Base-by-base conservation (phyloP, 2,113 vertebrate species). In the Pygoscelis antarcticus region DNA sequence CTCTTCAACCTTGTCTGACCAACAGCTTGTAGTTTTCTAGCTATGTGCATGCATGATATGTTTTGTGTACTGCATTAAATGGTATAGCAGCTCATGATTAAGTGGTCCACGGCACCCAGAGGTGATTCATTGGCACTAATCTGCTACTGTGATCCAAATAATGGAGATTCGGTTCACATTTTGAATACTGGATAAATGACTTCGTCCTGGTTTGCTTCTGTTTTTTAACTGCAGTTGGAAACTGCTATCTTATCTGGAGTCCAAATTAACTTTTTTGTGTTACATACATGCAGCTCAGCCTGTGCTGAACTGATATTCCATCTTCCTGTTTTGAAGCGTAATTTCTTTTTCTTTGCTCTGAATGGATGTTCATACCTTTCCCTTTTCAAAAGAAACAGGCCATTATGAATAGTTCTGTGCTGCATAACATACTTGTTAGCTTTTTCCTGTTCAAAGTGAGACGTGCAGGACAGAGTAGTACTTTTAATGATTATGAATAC, bases 31-130 rank as follows among this genome's bases (percentile, higher is more conserved):
- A n/a, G 40, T 30, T 93, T 9, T 61, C 11, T 36, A 52, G 27
- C 49, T 38, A 0, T 0, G 3, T 58, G 22, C 46, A 26, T 32
- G 7, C 20, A 2, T 27, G 21, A 7, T 57, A 25, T 10, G 12
- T 65, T 77, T 49, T 68, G 21, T 30, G 16, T 38, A 13, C 29
- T 51, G 58, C n/a, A 12, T 86, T 26, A 65, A 82, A 49, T 58
- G 54, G 10, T 76, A 6, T 22, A 70, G 54, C 60, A 70, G 36
- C 71, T 80, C 25, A 40, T 1, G 3, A 3, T 69, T 57, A 72
- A 69, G 44, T 76, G 57, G 26, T 66, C 38, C 13, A 0, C 46
- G 51, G 49, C 66, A 81, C 55, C 44, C 36, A 74, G 69, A 54
- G 65, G n/a, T 60, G 23, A n/a, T 77, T 29, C 55, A 22, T 60